phyloP scores from a whole-genome alignment of 1,140 invertebrate species.

The Drosophila pallidifrons region DNA sequence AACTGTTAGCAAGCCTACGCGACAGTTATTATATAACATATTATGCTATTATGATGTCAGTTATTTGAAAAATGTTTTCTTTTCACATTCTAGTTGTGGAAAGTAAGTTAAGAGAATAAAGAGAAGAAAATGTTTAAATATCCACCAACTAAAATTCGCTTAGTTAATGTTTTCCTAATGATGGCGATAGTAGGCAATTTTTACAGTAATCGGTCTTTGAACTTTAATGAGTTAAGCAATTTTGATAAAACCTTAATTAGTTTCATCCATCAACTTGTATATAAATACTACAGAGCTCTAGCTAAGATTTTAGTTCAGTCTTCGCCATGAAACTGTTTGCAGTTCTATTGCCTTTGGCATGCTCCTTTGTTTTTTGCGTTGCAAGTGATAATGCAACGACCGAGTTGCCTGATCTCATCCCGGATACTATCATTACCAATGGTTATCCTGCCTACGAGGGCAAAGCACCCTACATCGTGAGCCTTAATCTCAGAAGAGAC shows the following conservation, averaged over 20 bases:
- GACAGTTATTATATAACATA: no score
- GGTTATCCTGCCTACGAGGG: slow-evolving; percentile 60
- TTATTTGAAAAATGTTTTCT: no score
- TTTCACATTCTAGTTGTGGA: no score
- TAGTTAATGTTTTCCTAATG: neutral
- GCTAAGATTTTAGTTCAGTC: neutral
- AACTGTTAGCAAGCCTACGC: no score
- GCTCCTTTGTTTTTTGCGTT: neutral
- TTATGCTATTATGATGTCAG: no score
- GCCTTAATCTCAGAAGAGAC: slow-evolving; percentile 72
- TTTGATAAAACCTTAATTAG: neutral
- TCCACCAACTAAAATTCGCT: neutral
- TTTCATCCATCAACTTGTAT: neutral
- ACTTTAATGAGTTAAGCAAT: neutral
- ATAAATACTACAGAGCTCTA: neutral
- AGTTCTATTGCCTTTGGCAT: neutral
- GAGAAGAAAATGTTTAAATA: neutral
- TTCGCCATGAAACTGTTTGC: slow-evolving; percentile 1
- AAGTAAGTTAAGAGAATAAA: neutral
- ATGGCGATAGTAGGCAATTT: no score
- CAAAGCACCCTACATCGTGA: slow-evolving; percentile 86
- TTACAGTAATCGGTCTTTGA: neutral
- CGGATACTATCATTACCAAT: slow-evolving; percentile 48
- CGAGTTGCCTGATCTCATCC: neutral
- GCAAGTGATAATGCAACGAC: slow-evolving; percentile 14